These are phyloP conservation scores for Nasalis larvatus DNA, from an alignment of 2,113 vertebrate genomes.

Conservation along the genomic window DNA sequence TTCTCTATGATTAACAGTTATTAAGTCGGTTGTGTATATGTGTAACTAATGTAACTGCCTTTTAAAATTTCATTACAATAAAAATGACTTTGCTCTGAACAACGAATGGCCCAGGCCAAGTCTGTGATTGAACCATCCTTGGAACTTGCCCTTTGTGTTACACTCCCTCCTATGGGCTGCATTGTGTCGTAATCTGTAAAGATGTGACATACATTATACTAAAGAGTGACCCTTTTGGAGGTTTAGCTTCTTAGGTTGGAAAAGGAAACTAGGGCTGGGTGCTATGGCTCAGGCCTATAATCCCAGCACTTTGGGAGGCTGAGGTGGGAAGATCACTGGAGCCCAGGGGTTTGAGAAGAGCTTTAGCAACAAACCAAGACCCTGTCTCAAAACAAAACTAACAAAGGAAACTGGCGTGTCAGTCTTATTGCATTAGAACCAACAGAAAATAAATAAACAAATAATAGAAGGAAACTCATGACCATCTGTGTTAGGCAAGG, in stretches of 20 bases:
- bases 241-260: too few species aligned
- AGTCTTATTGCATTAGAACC: too few species aligned
- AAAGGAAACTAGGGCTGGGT: background rate
- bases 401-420: too few species aligned
- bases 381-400: too few species aligned
- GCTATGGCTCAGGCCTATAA: too few species aligned
- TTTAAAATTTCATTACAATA: constrained; percentile 87
- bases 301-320: too few species aligned
- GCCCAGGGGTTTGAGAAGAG: too few species aligned
- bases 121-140: background rate
- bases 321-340: too few species aligned
- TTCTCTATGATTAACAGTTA: constrained; percentile 86
- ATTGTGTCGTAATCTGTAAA: background rate
- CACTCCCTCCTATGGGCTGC: background rate
- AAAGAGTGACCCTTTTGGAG: background rate
- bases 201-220: fast-evolving
- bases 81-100: constrained; percentile 81
- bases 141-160: fast-evolving
- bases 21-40: constrained; percentile 83
- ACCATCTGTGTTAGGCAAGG: background rate
- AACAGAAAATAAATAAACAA: too few species aligned
- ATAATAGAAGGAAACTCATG: background rate
- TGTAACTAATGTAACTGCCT: constrained; percentile 86
- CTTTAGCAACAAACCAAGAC: too few species aligned
- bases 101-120: background rate